Conservation (phyloP, 1,140 invertebrate genomes). For the Macrobrachium rosenbergii region DNA sequence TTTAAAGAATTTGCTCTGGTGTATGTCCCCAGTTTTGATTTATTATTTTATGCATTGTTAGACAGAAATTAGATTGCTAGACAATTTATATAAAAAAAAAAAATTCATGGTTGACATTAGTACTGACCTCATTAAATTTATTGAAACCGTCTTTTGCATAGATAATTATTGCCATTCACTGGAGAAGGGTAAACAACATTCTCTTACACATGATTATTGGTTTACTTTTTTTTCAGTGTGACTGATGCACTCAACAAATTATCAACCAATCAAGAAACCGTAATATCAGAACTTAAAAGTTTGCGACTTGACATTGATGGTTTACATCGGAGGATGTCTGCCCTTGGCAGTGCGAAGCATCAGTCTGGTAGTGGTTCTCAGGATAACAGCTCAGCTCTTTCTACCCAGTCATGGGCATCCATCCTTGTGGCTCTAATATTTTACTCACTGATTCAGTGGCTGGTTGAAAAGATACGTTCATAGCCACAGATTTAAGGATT, state of each 20-base stretch:
- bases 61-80: no score
- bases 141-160: no score
- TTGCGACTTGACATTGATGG: constrained; percentile 46
- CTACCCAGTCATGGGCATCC: constrained; percentile 51
- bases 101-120: no score
- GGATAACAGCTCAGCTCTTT: constrained; percentile 9
- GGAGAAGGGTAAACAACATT: no score
- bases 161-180: no score
- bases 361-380: not conserved
- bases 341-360: constrained; percentile 28
- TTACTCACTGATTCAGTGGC: constrained; percentile 53
- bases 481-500: constrained; percentile 20
- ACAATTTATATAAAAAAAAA: no score
- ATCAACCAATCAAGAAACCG: constrained; percentile 22
- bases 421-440: constrained; percentile 56
- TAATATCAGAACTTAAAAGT: constrained; percentile 33
- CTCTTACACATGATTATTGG: no score
- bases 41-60: no score
- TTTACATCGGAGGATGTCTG: constrained; percentile 18
- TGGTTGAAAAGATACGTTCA: constrained; percentile 38
- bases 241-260: constrained; percentile 48
- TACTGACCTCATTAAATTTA: no score
- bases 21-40: no score
- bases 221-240: not conserved
- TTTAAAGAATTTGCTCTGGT: no score